Base-by-base conservation (phyloP, 2,888 invertebrate species). In the Drosophila anomelani region DNA sequence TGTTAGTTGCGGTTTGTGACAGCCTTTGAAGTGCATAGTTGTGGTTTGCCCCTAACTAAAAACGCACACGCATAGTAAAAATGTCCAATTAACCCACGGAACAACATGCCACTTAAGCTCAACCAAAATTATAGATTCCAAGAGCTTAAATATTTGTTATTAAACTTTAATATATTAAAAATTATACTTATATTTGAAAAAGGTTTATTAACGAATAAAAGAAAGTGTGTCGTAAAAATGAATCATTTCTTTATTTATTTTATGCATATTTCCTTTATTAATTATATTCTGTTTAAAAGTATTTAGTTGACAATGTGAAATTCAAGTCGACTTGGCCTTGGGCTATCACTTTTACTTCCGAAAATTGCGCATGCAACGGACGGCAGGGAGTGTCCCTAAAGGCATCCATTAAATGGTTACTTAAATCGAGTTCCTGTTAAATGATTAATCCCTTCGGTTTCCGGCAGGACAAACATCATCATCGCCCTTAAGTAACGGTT, bases 381-480 rank as follows among this genome's bases (percentile, higher is more conserved):
- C 15, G 8, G 26, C 15, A 39, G 15, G 9, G 8, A 10, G 39
- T 32, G 39, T 34, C 17, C 34, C 63, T 7, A 5, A 2, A 9
- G 47, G 49, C 26, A 26, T 20, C 15, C 49, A 36, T 34, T 62
- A 34, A 63, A 43, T 34, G 41, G 63, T 49, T 61, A 49, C 47
- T 34, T 20, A 49, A 47, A 64, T 62, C 39, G 63, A 43, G 36
- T 36, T 64, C 36, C 26, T 41, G 26, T 26, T 64, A 36, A 49
- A 51, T 36, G 64, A 63, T 51, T 49, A 64, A 63, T 36, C 41
- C 43, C 49, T 29, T 64, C 47, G 39, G 64, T 62, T 62, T 64
- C 62, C 47, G 38, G 39, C 34, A 20, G 12, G 34, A 4, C 49
- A 64, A 64, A 62, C 63, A 62, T 32, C 63, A 49, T 46, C 41